A percentile compares a stretch with the other conserved stretches of the same genome.
Conservation (phyloP, 2,113 vertebrate species). For the Pelecanoides urinatrix region DNA sequence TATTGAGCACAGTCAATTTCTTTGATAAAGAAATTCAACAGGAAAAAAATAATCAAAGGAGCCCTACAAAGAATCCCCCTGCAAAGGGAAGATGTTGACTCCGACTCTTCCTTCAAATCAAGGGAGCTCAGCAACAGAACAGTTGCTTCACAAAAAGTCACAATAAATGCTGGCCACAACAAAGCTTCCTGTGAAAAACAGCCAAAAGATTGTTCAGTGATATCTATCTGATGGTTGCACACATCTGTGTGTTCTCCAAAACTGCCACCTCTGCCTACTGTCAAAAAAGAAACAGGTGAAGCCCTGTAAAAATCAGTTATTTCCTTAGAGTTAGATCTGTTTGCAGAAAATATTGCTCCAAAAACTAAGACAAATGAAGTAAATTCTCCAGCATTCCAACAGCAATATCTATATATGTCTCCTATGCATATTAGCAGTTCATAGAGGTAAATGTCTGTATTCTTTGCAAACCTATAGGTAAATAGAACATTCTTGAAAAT, state of each 20-base stretch:
- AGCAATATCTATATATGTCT: background rate
- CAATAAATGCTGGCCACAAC: background rate
- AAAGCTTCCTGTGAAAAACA: background rate
- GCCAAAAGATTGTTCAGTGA: background rate
- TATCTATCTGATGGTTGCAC: background rate
- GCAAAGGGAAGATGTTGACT: background rate
- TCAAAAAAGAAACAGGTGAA: background rate
- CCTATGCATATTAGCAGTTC: background rate
- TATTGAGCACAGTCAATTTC: background rate
- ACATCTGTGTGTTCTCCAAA: background rate
- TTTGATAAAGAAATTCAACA: background rate
- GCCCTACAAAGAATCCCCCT: background rate
- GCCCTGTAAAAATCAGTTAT: background rate
- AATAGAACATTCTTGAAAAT: background rate
- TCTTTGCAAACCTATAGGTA: background rate
- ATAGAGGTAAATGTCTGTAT: background rate
- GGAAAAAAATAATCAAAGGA: background rate
- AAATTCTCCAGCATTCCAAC: background rate
- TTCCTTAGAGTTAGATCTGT: background rate
- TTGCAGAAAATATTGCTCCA: background rate
- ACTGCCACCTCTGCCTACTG: background rate
- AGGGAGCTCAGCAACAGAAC: background rate
- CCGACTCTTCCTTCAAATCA: background rate
- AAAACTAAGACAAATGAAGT: slow-evolving; percentile 18
- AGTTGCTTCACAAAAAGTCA: background rate